Conservation (phyloP, 2,113 vertebrate species). For the Bujurquina vittata region DNA sequence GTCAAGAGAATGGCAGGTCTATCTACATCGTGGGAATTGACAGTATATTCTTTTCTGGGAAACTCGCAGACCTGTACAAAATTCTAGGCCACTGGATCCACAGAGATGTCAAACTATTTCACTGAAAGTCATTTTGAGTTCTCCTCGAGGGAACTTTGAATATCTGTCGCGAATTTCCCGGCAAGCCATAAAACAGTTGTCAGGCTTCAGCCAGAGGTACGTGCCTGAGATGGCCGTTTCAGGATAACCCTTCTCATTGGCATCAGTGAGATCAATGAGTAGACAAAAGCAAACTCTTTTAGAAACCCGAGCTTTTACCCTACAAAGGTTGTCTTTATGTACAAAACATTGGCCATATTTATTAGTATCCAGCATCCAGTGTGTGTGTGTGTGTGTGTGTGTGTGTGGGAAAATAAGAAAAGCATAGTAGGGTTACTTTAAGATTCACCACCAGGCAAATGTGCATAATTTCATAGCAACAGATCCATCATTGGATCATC, state of each 20-base stretch:
- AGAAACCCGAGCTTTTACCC: not conserved
- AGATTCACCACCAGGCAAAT: not conserved
- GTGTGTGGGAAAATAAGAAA: not conserved
- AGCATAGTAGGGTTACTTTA: not conserved
- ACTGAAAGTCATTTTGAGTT: not conserved
- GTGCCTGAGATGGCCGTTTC: not conserved
- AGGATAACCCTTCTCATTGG: not conserved
- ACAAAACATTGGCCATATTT: not conserved
- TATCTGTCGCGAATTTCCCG: not conserved
- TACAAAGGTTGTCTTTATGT: not conserved
- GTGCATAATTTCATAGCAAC: too few species aligned
- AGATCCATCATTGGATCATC: not conserved
- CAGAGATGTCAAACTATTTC: slow-evolving; percentile 9
- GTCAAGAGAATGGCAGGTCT: not conserved
- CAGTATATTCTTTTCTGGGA: not conserved
- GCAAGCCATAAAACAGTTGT: not conserved
- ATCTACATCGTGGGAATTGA: accelerated
- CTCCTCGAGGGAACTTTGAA: not conserved
- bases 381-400: not conserved
- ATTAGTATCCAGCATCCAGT: not conserved
- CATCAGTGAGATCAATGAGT: not conserved
- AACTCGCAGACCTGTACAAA: not conserved
- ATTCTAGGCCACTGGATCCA: not conserved
- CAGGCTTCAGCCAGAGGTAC: not conserved
- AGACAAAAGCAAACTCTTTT: not conserved